Evolutionary conservation across 1,140 invertebrate genomes (phyloP).

Genomic region (Drosophila novamexicana): DNA sequence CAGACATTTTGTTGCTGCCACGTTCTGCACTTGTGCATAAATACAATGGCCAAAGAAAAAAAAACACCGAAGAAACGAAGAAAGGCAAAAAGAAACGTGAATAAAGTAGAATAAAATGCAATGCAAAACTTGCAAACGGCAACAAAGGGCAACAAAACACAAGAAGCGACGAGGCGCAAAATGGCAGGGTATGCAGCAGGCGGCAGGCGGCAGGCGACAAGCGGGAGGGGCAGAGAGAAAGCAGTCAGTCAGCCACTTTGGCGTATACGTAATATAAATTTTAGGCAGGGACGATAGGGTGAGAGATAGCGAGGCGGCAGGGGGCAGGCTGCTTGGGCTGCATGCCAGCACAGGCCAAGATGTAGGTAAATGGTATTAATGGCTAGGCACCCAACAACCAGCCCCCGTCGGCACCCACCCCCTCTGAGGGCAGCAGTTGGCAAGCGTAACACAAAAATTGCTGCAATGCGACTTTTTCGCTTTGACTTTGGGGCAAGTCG

Average conservation of each 20-base stretch:
- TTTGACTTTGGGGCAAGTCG: constrained; percentile 38
- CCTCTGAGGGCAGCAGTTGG: constrained; percentile 64
- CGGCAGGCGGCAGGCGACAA: too few species aligned
- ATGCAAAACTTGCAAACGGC: constrained; percentile 44
- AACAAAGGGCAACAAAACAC: constrained; percentile 29
- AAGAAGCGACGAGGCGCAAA: constrained; percentile 30
- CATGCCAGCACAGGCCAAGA: constrained; percentile 39
- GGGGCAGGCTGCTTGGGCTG: constrained; percentile 17
- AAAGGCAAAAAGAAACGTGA: constrained; percentile 24
- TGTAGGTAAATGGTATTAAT: constrained; percentile 79
- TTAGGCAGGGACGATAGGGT: constrained; percentile 37
- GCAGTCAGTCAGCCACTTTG: constrained; percentile 47
- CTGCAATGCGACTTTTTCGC: constrained; percentile 81
- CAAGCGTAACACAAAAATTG: constrained; percentile 78
- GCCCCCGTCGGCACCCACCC: neutral
- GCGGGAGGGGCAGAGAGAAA: constrained; percentile 3
- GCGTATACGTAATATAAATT: constrained; percentile 68
- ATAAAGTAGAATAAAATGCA: constrained; percentile 50
- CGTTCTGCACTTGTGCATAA: constrained; percentile 79
- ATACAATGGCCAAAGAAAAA: constrained; percentile 47
- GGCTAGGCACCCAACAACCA: constrained; percentile 23
- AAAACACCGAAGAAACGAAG: neutral
- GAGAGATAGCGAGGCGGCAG: constrained; percentile 14
- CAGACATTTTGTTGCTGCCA: constrained; percentile 61
- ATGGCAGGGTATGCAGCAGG: neutral